Conservation (phyloP, 1,140 invertebrate species). For the Neodiprion fabricii region DNA sequence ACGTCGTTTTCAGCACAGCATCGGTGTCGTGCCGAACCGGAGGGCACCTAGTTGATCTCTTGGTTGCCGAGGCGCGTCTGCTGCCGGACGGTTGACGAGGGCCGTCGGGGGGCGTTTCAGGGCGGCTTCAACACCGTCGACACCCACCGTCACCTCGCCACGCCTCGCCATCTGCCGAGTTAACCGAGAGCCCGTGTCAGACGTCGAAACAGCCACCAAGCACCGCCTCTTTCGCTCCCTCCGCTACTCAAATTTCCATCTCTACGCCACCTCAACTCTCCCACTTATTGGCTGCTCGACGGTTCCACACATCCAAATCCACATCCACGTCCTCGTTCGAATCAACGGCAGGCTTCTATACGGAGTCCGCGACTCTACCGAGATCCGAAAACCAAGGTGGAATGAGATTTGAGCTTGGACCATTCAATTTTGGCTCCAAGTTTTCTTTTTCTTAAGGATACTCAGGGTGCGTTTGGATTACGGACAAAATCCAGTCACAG, state of each 20-base stretch:
- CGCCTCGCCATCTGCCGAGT: not conserved
- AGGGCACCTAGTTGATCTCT: conserved; percentile 55
- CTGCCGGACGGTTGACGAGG: conserved; percentile 46
- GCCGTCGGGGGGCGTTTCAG: conserved; percentile 53
- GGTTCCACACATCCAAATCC: no score
- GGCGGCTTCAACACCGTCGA: conserved; percentile 21
- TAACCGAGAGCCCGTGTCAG: conserved; percentile 19
- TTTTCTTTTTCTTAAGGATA: no score
- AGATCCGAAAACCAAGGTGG: no score
- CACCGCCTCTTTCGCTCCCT: conserved; percentile 25
- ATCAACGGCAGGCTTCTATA: no score
- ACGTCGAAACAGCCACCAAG: conserved; percentile 20
- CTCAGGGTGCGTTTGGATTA: no score
- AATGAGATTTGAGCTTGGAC: no score
- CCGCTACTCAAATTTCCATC: conserved; percentile 8
- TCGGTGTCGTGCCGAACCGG: conserved; percentile 27
- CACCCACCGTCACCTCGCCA: conserved; percentile 30
- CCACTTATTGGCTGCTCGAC: not conserved
- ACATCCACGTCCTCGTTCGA: no score
- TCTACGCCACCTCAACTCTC: conserved; percentile 16
- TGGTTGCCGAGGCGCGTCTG: conserved; percentile 59
- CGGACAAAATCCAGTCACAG: no score
- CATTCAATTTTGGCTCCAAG: no score
- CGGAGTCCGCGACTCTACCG: no score
- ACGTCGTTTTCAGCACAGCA: no score